A percentile compares a stretch with the other conserved stretches of the same genome.
phyloP scores from a whole-genome alignment of 2,797 vertebrate genomes.

The Vultur gryphus region DNA sequence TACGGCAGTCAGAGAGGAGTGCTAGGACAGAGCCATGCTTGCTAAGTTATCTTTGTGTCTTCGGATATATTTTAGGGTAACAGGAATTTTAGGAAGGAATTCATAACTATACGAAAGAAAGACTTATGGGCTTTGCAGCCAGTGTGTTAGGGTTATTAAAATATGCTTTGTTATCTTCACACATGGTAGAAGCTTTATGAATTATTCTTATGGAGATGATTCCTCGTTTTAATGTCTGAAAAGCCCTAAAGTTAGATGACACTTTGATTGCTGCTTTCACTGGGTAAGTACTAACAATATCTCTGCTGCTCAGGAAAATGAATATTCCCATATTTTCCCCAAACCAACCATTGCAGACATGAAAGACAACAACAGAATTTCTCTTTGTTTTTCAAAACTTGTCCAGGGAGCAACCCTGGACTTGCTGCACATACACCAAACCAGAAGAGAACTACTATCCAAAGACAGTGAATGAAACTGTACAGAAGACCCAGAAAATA shows the following conservation, averaged over 20 bases:
- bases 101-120: background rate
- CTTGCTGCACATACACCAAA: background rate
- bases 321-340: background rate
- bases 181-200: conserved; percentile 4
- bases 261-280: conserved; percentile 18
- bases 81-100: conserved; percentile 1
- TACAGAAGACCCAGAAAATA: background rate
- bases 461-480: background rate
- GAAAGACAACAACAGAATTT: background rate
- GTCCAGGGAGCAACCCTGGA: background rate
- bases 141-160: conserved; percentile 37
- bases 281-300: background rate
- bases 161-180: conserved; percentile 40
- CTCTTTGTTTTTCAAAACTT: background rate
- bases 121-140: background rate
- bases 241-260: conserved; percentile 9
- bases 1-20: background rate
- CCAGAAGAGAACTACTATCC: background rate
- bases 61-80: background rate
- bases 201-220: conserved; percentile 26
- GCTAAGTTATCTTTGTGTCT: background rate
- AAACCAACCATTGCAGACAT: background rate
- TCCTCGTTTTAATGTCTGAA: background rate
- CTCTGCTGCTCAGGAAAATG: background rate
- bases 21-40: background rate